Base-by-base conservation (phyloP, 2,113 vertebrate species). In the Damaliscus lunatus region DNA sequence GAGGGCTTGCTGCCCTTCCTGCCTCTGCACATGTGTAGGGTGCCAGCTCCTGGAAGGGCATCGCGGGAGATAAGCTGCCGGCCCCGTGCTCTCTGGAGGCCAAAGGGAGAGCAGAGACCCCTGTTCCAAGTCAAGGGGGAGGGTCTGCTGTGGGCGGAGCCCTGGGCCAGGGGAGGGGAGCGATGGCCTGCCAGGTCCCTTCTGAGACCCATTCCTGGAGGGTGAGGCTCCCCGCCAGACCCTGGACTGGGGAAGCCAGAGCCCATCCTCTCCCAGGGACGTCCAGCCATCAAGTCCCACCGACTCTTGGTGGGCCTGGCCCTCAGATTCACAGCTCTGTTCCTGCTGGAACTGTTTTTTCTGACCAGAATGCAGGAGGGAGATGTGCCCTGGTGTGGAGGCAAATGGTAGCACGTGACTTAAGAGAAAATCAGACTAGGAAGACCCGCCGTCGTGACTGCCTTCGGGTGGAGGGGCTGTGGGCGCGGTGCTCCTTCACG, bases 301-400 rank as follows among this genome's bases (percentile, higher is more conserved):
- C 2, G 55, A 43, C 27, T 17, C 43, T 46, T 31, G 12, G 6
- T 46, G 25, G 48, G 36, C 33, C 48, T 5, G 46, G 29, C 80
- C 50, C 55, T 40, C 12, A 36, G 84, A 29, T 19, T 7, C 71
- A 31, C 27, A 80, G 62, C 52, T 43, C 25, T 29, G 21, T 57
- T 77, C 64, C 59, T 16, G 29, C 57, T 7, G 16, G 60, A 23
- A 3, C 43, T 71, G 2, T 15, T 77, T 52, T 27, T 52, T 3
- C 88, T 6, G 1, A 85, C 8, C 1, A n/a, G 82, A n/a, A 10
- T 59, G 48, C 77, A 29, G 31, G 71, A 55, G 52, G 25, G 46
- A 52, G 50, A 25, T 3, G 12, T 1, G 48, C 9, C 4, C 0
- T 5, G 7, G 3, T 4, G 27, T 15, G 1, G 33, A n/a, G 48